phyloP scores from a whole-genome alignment of 2,888 invertebrate species.

The Dichetophora obliterata region DNA sequence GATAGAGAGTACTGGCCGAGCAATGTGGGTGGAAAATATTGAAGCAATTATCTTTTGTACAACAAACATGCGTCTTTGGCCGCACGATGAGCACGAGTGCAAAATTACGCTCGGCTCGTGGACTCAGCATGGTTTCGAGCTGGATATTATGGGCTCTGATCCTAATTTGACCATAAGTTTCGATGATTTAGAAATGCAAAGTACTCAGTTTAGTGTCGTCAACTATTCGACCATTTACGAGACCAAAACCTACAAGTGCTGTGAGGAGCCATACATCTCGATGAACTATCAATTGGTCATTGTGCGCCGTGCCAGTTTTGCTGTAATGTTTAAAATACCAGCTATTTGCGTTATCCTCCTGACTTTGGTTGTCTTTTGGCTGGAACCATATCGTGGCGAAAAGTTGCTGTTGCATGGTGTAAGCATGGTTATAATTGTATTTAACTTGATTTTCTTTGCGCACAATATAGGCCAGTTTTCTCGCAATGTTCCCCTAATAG shows the following conservation, averaged over 20 bases:
- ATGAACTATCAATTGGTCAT: slow-evolving; percentile 72
- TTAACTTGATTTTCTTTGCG: slow-evolving; percentile 75
- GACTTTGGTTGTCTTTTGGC: slow-evolving; percentile 73
- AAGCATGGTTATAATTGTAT: slow-evolving; percentile 72
- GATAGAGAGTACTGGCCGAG: slow-evolving; percentile 68
- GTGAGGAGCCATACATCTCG: slow-evolving; percentile 73
- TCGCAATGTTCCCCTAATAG: slow-evolving; percentile 66
- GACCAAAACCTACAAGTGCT: slow-evolving; percentile 71
- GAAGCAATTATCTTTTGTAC: slow-evolving; percentile 76
- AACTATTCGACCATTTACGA: slow-evolving; percentile 61
- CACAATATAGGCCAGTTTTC: slow-evolving; percentile 69
- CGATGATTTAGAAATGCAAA: slow-evolving; percentile 43
- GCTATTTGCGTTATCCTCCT: slow-evolving; percentile 73
- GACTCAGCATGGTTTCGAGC: slow-evolving; percentile 75
- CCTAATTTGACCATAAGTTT: slow-evolving; percentile 50
- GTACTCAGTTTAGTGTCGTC: slow-evolving; percentile 36
- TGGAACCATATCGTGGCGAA: slow-evolving; percentile 75
- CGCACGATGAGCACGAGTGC: slow-evolving; percentile 78
- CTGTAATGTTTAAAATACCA: slow-evolving; percentile 73
- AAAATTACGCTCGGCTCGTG: slow-evolving; percentile 79
- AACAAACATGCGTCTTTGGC: slow-evolving; percentile 78
- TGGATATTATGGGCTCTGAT: slow-evolving; percentile 69
- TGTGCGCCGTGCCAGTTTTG: slow-evolving; percentile 72
- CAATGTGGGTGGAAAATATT: slow-evolving; percentile 77
- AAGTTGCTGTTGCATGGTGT: slow-evolving; percentile 74